Percentiles rank a stretch among this genome's conserved stretches.
These are phyloP conservation scores for Phocoena phocoena DNA, from an alignment of 2,113 vertebrate genomes.

Conservation along the genomic window DNA sequence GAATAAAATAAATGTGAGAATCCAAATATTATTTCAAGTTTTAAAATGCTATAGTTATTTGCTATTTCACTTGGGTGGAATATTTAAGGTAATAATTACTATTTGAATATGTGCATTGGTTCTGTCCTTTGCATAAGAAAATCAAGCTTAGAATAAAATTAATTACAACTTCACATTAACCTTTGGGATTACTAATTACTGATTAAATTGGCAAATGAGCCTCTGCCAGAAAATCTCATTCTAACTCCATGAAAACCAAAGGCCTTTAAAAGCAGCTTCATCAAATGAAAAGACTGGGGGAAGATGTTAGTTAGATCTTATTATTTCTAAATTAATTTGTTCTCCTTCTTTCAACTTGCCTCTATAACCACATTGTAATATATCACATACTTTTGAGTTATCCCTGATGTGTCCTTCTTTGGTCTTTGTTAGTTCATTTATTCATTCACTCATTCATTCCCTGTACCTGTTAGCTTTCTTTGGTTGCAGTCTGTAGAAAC, in stretches of 20 bases:
- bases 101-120: constrained; percentile 61
- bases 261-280: constrained; percentile 4
- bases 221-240: constrained; percentile 29
- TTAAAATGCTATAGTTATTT: constrained; percentile 61
- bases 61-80: constrained; percentile 41
- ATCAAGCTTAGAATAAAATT: constrained; percentile 75
- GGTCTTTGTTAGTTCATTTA: background rate
- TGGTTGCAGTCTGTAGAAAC: background rate
- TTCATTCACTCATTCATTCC: background rate
- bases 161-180: constrained; percentile 67
- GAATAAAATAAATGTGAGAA: constrained; percentile 51
- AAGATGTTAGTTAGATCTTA: background rate
- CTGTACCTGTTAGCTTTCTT: background rate
- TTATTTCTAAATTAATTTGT: background rate
- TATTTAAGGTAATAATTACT: constrained; percentile 65
- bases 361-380: background rate
- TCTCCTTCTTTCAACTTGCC: background rate
- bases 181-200: constrained; percentile 58
- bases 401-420: background rate
- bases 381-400: background rate
- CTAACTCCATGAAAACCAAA: background rate
- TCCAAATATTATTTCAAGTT: constrained; percentile 62
- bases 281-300: background rate
- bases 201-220: constrained; percentile 56
- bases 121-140: constrained; percentile 67